Conservation (phyloP, 2,113 vertebrate species). For the Etia nguti region DNA sequence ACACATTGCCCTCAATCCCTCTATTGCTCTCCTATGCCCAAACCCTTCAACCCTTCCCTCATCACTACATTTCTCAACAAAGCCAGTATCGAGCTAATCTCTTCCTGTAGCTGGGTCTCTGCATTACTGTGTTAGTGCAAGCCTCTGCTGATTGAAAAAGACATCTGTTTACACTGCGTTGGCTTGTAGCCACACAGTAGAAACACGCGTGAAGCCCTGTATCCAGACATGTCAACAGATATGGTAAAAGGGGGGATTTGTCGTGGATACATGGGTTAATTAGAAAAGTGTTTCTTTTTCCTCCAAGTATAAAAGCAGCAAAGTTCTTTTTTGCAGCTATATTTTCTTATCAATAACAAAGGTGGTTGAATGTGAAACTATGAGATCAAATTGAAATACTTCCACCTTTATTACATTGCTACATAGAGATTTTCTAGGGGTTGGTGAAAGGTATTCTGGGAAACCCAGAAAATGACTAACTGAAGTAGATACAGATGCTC, state of each 20-base stretch:
- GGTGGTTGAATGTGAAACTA: not conserved
- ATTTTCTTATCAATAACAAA: not conserved
- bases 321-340: not conserved
- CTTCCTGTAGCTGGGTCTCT: slow-evolving; percentile 53
- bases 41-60: slow-evolving; percentile 4
- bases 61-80: slow-evolving; percentile 2
- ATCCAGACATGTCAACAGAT: not conserved
- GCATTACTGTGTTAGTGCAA: slow-evolving; percentile 36
- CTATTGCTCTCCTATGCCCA: not conserved
- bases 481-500: not conserved
- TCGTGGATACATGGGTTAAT: too few species aligned
- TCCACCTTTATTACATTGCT: not conserved
- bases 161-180: slow-evolving; percentile 63
- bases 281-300: too few species aligned
- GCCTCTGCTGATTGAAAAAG: slow-evolving; percentile 53
- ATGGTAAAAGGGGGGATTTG: not conserved
- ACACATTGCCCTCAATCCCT: not conserved
- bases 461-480: not conserved
- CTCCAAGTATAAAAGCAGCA: not conserved
- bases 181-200: slow-evolving; percentile 12
- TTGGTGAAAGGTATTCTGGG: not conserved
- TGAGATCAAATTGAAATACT: not conserved
- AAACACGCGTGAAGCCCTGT: not conserved
- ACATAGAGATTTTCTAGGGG: rapidly evolving
- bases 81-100: slow-evolving; percentile 53